Evolutionary conservation across 2,113 vertebrate genomes (phyloP).

Genomic region (Anser cygnoides): DNA sequence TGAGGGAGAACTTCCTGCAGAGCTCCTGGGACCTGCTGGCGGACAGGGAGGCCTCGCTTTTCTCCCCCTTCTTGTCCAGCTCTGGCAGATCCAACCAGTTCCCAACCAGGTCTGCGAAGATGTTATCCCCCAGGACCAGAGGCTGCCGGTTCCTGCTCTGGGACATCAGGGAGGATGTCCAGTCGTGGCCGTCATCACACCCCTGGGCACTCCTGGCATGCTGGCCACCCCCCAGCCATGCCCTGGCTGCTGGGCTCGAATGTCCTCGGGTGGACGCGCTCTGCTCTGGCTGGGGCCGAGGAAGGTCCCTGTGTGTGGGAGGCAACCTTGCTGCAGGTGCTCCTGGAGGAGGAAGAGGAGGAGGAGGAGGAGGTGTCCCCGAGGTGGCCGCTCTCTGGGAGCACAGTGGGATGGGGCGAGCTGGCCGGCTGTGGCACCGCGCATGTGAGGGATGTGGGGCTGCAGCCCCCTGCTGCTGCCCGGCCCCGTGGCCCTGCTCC

Average conservation of each 20-base stretch:
- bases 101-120: conserved; percentile 95
- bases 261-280: not conserved
- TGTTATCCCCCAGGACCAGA: conserved; percentile 92
- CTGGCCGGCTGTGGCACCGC: rapidly evolving
- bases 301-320: not conserved
- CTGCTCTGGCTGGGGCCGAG: rapidly evolving
- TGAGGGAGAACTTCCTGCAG: conserved; percentile 90
- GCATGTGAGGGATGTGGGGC: not conserved
- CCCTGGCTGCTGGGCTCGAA: not conserved
- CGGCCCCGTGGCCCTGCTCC: not conserved
- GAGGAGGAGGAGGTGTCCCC: not conserved
- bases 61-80: conserved; percentile 82
- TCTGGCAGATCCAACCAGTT: conserved; percentile 97
- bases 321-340: rapidly evolving
- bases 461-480: rapidly evolving
- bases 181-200: conserved; percentile 84
- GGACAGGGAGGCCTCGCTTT: conserved; percentile 69
- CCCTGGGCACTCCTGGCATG: not conserved
- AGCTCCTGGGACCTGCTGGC: conserved; percentile 86
- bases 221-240: not conserved
- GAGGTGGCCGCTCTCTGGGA: rapidly evolving
- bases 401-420: rapidly evolving
- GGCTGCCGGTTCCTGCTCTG: conserved; percentile 92
- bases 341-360: not conserved
- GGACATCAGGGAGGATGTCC: conserved; percentile 94